Evolutionary conservation across 1,140 invertebrate genomes (phyloP).

Genomic region (Ostrea edulis): DNA sequence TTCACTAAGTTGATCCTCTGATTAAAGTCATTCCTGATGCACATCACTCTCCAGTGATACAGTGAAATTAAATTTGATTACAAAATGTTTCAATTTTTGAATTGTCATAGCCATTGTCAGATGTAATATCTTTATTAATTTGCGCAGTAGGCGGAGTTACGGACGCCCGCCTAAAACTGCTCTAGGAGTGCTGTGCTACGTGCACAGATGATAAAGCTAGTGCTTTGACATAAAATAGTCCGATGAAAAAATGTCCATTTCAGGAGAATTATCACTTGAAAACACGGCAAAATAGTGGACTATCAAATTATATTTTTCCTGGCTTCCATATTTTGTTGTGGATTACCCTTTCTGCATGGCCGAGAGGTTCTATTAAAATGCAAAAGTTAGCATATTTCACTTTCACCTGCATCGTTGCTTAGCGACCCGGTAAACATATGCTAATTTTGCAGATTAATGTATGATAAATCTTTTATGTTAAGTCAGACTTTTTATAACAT

Average conservation of each 20-base stretch:
- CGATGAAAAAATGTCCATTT: constrained; percentile 1
- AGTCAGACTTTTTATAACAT: background rate
- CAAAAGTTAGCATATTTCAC: constrained; percentile 50
- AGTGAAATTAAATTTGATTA: constrained; percentile 28
- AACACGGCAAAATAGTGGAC: background rate
- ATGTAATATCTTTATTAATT: constrained; percentile 32
- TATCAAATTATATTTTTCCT: background rate
- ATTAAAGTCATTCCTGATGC: background rate
- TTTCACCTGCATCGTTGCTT: constrained; percentile 51
- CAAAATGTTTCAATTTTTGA: constrained; percentile 35
- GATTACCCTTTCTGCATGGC: constrained; percentile 1
- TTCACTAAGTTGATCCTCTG: background rate
- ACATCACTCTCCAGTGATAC: background rate
- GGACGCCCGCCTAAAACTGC: constrained; percentile 21
- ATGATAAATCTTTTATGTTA: constrained; percentile 37
- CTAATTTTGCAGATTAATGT: constrained; percentile 45
- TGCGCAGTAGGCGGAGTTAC: constrained; percentile 23
- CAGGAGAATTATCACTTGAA: background rate
- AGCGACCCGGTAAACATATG: constrained; percentile 55
- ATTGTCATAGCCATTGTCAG: constrained; percentile 24
- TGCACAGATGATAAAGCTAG: background rate
- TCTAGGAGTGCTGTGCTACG: background rate
- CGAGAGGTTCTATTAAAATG: constrained; percentile 20
- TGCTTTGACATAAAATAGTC: constrained; percentile 32
- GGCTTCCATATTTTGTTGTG: constrained; percentile 1